phyloP scores from a whole-genome alignment of 2,888 invertebrate genomes.

The Cordilura impudica region DNA sequence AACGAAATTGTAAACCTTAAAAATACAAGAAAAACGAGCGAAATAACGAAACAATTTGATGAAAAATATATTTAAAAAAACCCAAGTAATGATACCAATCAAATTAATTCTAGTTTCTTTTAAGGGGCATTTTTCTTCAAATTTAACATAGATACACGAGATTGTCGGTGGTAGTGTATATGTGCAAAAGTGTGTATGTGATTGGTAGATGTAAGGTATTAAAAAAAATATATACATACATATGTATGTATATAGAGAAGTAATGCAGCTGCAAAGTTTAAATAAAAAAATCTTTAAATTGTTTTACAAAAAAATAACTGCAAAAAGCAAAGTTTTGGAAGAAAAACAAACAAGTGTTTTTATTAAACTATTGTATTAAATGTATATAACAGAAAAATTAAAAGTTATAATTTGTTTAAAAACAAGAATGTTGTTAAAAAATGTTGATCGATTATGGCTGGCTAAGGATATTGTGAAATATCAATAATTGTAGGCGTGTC shows the following conservation, averaged over 20 bases:
- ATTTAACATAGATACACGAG: constrained; percentile 28
- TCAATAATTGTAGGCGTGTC: constrained; percentile 59
- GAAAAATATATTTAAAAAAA: constrained; percentile 33
- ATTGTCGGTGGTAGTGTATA: not conserved
- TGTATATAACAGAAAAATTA: not conserved
- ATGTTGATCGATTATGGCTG: constrained; percentile 15
- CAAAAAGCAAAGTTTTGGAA: not conserved
- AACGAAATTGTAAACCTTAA: constrained; percentile 54
- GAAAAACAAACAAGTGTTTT: not conserved
- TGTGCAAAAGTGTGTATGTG: not conserved
- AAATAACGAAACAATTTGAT: constrained; percentile 58
- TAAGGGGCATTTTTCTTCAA: constrained; percentile 34
- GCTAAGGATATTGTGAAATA: constrained; percentile 54
- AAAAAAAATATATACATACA: constrained; percentile 29
- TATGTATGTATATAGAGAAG: too few relatives aligned
- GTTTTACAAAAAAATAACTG: not conserved
- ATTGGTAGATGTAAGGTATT: constrained; percentile 25
- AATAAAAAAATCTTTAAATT: not conserved
- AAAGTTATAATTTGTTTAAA: not conserved
- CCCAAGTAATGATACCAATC: constrained; percentile 54
- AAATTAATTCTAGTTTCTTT: constrained; percentile 31
- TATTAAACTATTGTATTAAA: not conserved
- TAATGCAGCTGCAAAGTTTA: constrained; percentile 42
- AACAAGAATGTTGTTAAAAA: not conserved
- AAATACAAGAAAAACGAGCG: constrained; percentile 57